These are phyloP conservation scores for Callinectes sapidus DNA, from an alignment of 2,888 invertebrate genomes.

Conservation along the genomic window DNA sequence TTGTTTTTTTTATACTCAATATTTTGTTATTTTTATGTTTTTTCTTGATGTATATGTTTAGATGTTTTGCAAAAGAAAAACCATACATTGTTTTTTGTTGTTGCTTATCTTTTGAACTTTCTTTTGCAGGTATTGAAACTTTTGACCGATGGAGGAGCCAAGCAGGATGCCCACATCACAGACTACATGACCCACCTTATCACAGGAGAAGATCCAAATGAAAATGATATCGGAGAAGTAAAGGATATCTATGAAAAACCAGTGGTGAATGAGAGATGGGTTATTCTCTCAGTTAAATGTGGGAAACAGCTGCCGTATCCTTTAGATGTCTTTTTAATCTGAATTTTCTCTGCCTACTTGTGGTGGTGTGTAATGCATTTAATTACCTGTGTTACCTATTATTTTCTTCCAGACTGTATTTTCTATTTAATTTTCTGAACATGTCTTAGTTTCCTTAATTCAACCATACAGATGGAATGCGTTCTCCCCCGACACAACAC, in stretches of 20 bases:
- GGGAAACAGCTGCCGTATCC: constrained; percentile 80
- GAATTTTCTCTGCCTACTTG: not conserved
- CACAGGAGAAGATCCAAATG: constrained; percentile 89
- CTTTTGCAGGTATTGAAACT: constrained; percentile 83
- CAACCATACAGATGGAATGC: constrained; percentile 82
- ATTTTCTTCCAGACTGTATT: not conserved
- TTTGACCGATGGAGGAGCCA: constrained; percentile 90
- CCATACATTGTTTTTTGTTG: not conserved
- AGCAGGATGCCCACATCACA: constrained; percentile 89
- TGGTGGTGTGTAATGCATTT: not conserved
- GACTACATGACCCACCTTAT: constrained; percentile 95
- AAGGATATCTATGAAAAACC: constrained; percentile 95
- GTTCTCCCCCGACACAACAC: constrained; percentile 82
- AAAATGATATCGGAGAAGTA: constrained; percentile 91
- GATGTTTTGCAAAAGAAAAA: not conserved
- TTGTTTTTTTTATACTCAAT: not conserved
- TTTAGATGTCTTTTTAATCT: constrained; percentile 15
- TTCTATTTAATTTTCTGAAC: not conserved
- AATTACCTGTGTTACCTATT: not conserved
- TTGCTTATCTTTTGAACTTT: constrained; percentile 38
- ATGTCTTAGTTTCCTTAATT: constrained; percentile 67
- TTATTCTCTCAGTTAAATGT: constrained; percentile 81
- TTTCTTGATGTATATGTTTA: not conserved
- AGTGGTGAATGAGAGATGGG: constrained; percentile 92
- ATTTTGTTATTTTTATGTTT: not conserved